phyloP scores from a whole-genome alignment of 2,113 vertebrate genomes.

The Rhea pennata region DNA sequence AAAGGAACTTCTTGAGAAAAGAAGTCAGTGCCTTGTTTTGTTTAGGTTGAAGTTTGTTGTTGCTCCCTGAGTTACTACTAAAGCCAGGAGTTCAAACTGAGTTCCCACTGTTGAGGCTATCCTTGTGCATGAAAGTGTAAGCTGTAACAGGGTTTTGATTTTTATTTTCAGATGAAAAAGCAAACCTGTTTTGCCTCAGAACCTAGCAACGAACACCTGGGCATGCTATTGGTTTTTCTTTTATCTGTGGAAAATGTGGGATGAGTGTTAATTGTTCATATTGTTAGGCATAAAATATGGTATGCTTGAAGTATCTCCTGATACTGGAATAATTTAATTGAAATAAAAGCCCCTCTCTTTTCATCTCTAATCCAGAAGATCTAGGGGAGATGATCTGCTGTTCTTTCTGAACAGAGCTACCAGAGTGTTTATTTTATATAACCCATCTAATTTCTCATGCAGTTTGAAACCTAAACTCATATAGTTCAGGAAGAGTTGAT shows the following conservation, averaged over 20 bases:
- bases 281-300: not conserved
- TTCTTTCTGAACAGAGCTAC: conserved; percentile 38
- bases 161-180: conserved; percentile 10
- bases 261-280: not conserved
- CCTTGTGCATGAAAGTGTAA: not conserved
- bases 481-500: not conserved
- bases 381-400: not conserved
- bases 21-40: not conserved
- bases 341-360: not conserved
- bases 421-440: not conserved
- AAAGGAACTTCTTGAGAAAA: not conserved
- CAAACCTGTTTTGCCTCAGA: not conserved
- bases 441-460: not conserved
- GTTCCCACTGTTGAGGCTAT: not conserved
- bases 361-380: conserved; percentile 60
- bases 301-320: not conserved
- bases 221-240: not conserved
- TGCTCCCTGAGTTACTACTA: not conserved
- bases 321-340: not conserved
- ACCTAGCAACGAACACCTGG: not conserved
- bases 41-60: not conserved
- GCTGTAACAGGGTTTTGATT: not conserved
- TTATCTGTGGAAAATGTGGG: not conserved
- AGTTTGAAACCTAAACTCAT: not conserved
- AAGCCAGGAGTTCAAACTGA: not conserved